Conservation (phyloP, 92 coral and sea anemone species). For the Parazoanthus swiftii region DNA sequence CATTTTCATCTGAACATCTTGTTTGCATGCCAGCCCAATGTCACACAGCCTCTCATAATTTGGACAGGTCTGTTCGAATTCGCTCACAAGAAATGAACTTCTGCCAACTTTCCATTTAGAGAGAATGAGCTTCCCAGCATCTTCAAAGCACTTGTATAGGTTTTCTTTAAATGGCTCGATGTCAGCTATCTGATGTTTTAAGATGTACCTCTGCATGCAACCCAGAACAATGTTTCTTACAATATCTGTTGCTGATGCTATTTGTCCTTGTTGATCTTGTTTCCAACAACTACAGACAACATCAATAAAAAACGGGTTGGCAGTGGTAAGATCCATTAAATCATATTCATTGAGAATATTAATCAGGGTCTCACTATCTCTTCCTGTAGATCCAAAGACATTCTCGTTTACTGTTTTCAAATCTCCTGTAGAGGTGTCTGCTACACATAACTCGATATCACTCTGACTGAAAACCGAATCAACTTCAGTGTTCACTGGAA, state of each 20-base stretch:
- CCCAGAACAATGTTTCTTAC: conserved; percentile 19
- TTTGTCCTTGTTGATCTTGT: not conserved
- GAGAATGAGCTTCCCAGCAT: conserved; percentile 24
- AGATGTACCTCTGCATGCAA: conserved; percentile 2
- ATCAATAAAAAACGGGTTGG: conserved; percentile 7
- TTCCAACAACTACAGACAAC: conserved; percentile 22
- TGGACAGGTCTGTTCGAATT: conserved; percentile 5
- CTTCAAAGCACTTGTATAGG: conserved; percentile 14
- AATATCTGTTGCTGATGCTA: not conserved
- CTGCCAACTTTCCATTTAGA: conserved; percentile 18
- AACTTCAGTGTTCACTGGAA: conserved; percentile 7
- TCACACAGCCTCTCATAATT: conserved; percentile 20
- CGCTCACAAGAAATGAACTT: not conserved
- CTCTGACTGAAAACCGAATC: conserved; percentile 11
- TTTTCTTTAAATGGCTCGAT: conserved; percentile 16
- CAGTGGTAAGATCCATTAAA: not conserved
- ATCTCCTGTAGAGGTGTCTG: conserved; percentile 1
- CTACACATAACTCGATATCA: conserved; percentile 16
- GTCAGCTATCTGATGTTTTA: not conserved
- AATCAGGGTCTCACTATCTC: conserved; percentile 8
- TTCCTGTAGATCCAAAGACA: not conserved
- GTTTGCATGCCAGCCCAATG: conserved; percentile 24
- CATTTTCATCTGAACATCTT: conserved; percentile 24
- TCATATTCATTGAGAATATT: conserved; percentile 2
- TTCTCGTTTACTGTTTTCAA: conserved; percentile 3